These are phyloP conservation scores for Orthosia gracilis DNA, from an alignment of 2,888 invertebrate species.

Conservation along the genomic window DNA sequence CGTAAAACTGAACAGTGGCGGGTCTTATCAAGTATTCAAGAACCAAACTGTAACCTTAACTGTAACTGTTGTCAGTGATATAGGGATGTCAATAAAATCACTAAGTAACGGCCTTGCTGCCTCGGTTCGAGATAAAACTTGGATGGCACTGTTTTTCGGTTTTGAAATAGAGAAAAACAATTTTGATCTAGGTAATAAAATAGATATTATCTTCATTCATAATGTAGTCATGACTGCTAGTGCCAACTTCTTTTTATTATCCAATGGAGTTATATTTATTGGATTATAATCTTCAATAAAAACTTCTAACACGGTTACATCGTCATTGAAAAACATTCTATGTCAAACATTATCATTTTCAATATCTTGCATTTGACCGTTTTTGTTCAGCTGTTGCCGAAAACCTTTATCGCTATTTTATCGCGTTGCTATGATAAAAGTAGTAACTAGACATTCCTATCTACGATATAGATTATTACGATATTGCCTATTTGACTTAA, in stretches of 20 bases:
- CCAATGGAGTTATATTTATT: background rate
- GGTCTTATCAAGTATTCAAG: conserved; percentile 74
- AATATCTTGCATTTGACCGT: conserved; percentile 57
- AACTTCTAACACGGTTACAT: background rate
- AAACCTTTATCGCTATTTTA: conserved; percentile 65
- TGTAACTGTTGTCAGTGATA: conserved; percentile 60
- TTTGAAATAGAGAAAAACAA: conserved; percentile 17
- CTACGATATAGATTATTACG: conserved; percentile 49
- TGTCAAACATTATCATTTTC: conserved; percentile 29
- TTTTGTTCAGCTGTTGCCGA: conserved; percentile 44
- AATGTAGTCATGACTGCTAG: background rate
- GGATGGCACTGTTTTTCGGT: conserved; percentile 22
- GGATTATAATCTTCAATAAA: background rate
- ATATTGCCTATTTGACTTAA: conserved; percentile 14
- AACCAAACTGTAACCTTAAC: conserved; percentile 64
- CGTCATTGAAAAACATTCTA: conserved; percentile 16
- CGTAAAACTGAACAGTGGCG: conserved; percentile 71
- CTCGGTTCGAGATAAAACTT: conserved; percentile 43
- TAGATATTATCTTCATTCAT: background rate
- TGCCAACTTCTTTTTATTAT: background rate
- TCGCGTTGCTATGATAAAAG: conserved; percentile 70
- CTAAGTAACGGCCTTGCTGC: conserved; percentile 44
- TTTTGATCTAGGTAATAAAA: conserved; percentile 6
- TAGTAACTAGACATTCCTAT: conserved; percentile 60
- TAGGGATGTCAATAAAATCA: conserved; percentile 57